phyloP scores from a whole-genome alignment of 2,113 vertebrate genomes.

The Lathamus discolor region DNA sequence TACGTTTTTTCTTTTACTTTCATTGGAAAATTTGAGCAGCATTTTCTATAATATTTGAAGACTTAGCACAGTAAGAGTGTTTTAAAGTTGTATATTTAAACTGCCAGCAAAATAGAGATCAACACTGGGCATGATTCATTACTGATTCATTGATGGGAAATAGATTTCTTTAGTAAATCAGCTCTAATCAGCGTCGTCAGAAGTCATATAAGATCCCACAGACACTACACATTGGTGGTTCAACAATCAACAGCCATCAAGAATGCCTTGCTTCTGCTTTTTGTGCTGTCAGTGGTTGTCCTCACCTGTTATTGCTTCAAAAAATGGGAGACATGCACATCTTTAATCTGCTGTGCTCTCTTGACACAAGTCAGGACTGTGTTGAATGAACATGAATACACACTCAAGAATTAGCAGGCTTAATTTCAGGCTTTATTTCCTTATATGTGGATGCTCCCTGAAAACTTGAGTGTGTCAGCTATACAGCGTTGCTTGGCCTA shows the following conservation, averaged over 20 bases:
- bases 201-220: slow-evolving; percentile 6
- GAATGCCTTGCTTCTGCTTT: not conserved
- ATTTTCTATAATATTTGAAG: slow-evolving; percentile 43
- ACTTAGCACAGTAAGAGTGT: not conserved
- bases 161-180: slow-evolving; percentile 52
- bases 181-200: slow-evolving; percentile 34
- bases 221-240: not conserved
- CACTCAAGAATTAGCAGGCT: not conserved
- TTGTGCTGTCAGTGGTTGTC: not conserved
- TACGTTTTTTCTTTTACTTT: not conserved
- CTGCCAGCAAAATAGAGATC: slow-evolving; percentile 27
- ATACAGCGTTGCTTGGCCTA: not conserved
- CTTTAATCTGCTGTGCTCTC: not conserved
- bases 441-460: not conserved
- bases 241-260: not conserved
- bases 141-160: not conserved
- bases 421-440: not conserved
- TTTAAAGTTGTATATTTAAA: slow-evolving; percentile 41
- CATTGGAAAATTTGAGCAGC: slow-evolving; percentile 5
- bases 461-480: not conserved
- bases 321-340: not conserved
- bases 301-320: not conserved
- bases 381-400: not conserved
- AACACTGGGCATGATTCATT: slow-evolving; percentile 17
- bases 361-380: not conserved